These are phyloP conservation scores for Jaculus jaculus DNA, from an alignment of 2,113 vertebrate species.

Conservation along the genomic window DNA sequence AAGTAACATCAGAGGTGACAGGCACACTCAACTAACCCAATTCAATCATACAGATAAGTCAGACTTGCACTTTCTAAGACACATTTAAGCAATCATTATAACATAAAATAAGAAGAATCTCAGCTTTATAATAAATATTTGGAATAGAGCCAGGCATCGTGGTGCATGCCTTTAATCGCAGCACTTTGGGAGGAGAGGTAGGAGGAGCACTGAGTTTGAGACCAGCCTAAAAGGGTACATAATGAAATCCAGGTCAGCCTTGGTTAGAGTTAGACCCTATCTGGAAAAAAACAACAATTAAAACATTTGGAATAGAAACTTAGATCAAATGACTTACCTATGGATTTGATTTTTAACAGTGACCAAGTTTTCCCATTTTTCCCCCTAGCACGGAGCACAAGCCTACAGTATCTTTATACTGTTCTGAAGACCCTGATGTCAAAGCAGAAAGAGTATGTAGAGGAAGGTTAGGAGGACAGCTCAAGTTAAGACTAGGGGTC, in stretches of 20 bases:
- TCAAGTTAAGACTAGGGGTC: not conserved
- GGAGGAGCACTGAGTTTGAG: not conserved
- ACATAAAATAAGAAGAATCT: slow-evolving; percentile 33
- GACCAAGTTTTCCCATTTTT: not conserved
- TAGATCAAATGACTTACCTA: slow-evolving; percentile 30
- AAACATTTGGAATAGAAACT: not conserved
- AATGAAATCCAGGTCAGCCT: no score
- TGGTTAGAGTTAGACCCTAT: no score
- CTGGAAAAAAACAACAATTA: no score
- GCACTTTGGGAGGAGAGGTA: no score
- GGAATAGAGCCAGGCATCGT: not conserved
- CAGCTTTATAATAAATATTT: slow-evolving; percentile 34
- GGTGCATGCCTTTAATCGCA: no score
- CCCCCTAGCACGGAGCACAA: not conserved
- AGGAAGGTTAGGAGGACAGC: no score
- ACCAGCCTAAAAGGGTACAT: no score
- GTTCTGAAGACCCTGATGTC: slow-evolving; percentile 9
- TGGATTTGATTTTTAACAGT: slow-evolving; percentile 25
- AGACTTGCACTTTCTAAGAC: not conserved
- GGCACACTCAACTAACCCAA: not conserved
- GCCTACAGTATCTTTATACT: not conserved
- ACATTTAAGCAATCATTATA: slow-evolving; percentile 20
- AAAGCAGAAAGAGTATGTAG: slow-evolving; percentile 13
- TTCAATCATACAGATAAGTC: slow-evolving; percentile 7
- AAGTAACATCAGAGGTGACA: slow-evolving; percentile 20